Evolutionary conservation across 2,797 vertebrate species (phyloP).

Genomic region (Gymnopithys bicolor): DNA sequence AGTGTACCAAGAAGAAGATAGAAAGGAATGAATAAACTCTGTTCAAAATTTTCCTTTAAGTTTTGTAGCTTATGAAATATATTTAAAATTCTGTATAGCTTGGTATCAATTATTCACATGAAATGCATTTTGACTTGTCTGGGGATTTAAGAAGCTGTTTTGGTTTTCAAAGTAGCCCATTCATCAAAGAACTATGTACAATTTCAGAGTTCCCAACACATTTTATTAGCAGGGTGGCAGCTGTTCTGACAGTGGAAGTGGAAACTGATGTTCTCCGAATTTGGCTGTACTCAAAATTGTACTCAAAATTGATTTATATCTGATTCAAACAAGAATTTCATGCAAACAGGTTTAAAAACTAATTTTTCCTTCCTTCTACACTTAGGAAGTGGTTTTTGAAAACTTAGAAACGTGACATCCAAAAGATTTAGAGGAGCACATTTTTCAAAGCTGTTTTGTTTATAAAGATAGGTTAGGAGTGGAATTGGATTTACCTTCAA

Average conservation of each 20-base stretch:
- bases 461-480: not conserved
- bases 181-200: not conserved
- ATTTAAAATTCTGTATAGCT: not conserved
- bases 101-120: not conserved
- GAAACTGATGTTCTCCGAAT: not conserved
- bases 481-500: not conserved
- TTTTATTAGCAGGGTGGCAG: not conserved
- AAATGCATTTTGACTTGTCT: not conserved
- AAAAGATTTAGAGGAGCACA: not conserved
- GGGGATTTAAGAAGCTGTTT: not conserved
- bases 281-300: not conserved
- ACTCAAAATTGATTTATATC: not conserved
- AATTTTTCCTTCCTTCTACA: not conserved
- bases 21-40: not conserved
- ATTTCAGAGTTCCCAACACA: not conserved
- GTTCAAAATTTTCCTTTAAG: not conserved
- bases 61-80: not conserved
- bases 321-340: not conserved
- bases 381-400: slow-evolving; percentile 1
- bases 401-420: not conserved
- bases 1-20: not conserved
- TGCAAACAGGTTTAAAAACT: not conserved
- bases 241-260: not conserved
- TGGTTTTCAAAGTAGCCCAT: not conserved
- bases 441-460: slow-evolving; percentile 27